Evolutionary conservation across 2,888 invertebrate species (phyloP).

Genomic region (Choristoneura rosaceana): DNA sequence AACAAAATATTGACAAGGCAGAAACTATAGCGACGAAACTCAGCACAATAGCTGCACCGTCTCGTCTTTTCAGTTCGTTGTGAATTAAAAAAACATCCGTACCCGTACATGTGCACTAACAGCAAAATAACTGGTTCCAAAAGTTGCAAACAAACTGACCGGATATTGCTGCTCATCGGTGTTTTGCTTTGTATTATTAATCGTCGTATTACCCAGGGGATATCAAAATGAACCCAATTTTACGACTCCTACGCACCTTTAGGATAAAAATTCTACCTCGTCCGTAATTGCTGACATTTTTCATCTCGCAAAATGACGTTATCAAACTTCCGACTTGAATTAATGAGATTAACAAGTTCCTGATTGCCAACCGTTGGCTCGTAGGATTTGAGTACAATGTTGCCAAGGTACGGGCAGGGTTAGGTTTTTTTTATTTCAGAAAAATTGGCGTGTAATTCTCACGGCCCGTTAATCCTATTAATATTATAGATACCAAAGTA

Average conservation of each 20-base stretch:
- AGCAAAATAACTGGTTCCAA: too few species aligned
- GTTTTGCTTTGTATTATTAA: not conserved
- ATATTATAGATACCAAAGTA: too few species aligned
- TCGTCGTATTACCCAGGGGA: slow-evolving; percentile 11
- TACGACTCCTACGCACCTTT: slow-evolving; percentile 3
- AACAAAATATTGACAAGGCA: too few species aligned
- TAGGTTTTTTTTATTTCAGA: too few species aligned
- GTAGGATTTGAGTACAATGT: not conserved
- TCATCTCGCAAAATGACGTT: slow-evolving; percentile 27
- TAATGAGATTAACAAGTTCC: slow-evolving; percentile 25
- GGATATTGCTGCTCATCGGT: not conserved
- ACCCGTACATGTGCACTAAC: not conserved
- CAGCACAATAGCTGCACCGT: too few species aligned
- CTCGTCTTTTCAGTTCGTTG: too few species aligned
- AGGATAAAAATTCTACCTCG: slow-evolving; percentile 4
- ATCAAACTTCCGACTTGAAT: slow-evolving; percentile 27
- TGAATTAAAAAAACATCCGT: not conserved
- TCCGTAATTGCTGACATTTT: slow-evolving; percentile 34
- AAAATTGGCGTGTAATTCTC: not conserved
- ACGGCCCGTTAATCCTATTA: too few species aligned
- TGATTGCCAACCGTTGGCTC: slow-evolving; percentile 11
- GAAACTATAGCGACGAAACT: too few species aligned
- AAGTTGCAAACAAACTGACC: too few species aligned
- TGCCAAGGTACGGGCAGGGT: not conserved
- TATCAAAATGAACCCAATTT: slow-evolving; percentile 25